phyloP scores from a whole-genome alignment of 2,113 vertebrate genomes.

The Pelecanoides urinatrix region DNA sequence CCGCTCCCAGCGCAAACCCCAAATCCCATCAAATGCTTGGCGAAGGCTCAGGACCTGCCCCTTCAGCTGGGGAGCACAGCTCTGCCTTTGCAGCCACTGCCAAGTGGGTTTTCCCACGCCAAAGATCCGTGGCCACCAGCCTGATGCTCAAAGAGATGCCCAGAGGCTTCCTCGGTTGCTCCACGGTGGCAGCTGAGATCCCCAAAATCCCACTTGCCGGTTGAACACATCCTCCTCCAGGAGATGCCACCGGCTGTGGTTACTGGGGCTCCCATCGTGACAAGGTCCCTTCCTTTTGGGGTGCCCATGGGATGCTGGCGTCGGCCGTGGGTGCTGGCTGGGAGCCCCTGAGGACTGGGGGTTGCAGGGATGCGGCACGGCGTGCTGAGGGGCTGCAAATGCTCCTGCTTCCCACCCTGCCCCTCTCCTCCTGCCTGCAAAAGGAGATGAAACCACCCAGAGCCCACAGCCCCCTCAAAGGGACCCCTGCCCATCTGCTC shows the following conservation, averaged over 20 bases:
- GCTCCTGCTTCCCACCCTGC: neutral
- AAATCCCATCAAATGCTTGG: neutral
- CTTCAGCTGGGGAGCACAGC: neutral
- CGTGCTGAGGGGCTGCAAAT: neutral
- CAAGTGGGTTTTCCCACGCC: neutral
- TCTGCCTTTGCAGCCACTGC: neutral
- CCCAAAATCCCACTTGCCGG: neutral
- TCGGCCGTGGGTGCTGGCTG: neutral
- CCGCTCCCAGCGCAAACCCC: rapidly evolving
- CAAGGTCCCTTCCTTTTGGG: neutral
- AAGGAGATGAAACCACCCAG: neutral
- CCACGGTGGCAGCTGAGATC: neutral
- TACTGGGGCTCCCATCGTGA: neutral
- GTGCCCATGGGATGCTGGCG: neutral
- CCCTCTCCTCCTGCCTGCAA: neutral
- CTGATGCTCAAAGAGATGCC: neutral
- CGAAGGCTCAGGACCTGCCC: neutral
- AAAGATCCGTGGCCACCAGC: neutral
- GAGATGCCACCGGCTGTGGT: neutral
- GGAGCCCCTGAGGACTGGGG: neutral
- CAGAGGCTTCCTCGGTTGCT: neutral
- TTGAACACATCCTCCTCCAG: neutral
- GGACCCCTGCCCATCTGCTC: neutral
- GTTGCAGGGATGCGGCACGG: neutral
- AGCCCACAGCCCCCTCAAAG: neutral